A percentile compares a stretch with the other conserved stretches of the same genome.
Evolutionary conservation across 2,888 invertebrate species (phyloP).

Genomic region (Agriopis aurantiaria): DNA sequence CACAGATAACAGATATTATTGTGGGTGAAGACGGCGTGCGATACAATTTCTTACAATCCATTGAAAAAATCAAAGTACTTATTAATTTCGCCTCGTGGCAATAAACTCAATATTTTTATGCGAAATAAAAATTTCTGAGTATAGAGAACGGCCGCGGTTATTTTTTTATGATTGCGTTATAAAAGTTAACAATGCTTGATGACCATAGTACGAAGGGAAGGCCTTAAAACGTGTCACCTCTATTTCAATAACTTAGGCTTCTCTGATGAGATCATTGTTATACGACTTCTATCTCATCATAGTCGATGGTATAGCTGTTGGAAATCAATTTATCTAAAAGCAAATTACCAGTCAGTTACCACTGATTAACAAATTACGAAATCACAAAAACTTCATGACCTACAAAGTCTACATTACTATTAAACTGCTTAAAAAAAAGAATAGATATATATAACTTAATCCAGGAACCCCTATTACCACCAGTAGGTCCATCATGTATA

Average conservation of each 20-base stretch:
- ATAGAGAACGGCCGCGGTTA: conserved; percentile 42
- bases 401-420: too few species aligned
- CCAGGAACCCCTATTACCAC: too few species aligned
- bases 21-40: background rate
- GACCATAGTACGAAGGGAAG: conserved; percentile 9
- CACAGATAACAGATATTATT: background rate
- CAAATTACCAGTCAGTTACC: too few species aligned
- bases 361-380: too few species aligned
- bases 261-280: background rate
- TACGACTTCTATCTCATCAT: background rate
- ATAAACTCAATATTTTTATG: conserved; percentile 50
- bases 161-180: conserved; percentile 49
- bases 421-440: too few species aligned
- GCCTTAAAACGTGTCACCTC: conserved; percentile 5
- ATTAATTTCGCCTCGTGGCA: conserved; percentile 1
- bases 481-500: too few species aligned
- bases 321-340: too few species aligned
- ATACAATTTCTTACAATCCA: background rate
- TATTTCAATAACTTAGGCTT: conserved; percentile 7
- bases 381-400: too few species aligned
- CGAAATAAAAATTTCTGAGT: conserved; percentile 46
- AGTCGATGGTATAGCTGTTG: background rate
- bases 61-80: background rate
- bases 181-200: conserved; percentile 51
- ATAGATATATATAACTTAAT: too few species aligned